These are phyloP conservation scores for Microtus richardsoni DNA, from an alignment of 2,113 vertebrate species.

Conservation along the genomic window DNA sequence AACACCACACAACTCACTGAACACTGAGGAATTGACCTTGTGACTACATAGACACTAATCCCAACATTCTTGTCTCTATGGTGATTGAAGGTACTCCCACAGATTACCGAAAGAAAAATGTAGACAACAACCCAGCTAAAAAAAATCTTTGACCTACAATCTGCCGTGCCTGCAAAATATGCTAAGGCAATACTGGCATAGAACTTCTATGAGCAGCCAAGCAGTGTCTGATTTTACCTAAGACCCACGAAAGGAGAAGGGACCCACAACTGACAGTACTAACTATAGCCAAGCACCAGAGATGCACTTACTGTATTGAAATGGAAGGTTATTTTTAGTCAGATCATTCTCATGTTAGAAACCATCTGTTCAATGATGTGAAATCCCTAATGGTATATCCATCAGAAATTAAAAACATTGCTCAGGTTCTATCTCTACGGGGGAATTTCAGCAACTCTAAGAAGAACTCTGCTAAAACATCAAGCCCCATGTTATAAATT, in stretches of 20 bases:
- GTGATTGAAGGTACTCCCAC: background rate
- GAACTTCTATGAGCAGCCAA: background rate
- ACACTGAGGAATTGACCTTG: background rate
- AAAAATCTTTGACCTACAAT: background rate
- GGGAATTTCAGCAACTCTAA: background rate
- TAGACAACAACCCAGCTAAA: background rate
- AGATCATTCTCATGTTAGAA: background rate
- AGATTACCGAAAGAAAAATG: background rate
- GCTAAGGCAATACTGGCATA: background rate
- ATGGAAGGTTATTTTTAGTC: background rate
- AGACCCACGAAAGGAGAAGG: background rate
- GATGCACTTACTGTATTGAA: background rate
- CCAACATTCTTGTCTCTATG: background rate
- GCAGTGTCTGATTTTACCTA: background rate
- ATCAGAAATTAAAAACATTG: background rate
- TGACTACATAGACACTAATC: background rate
- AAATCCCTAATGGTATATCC: background rate
- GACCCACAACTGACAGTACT: background rate
- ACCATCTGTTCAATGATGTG: background rate
- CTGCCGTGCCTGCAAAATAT: background rate
- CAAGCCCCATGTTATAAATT: background rate
- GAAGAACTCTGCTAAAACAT: background rate
- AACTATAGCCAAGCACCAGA: background rate
- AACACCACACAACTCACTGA: background rate
- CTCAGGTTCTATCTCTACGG: background rate